These are phyloP conservation scores for Anniella stebbinsi DNA, from an alignment of 2,797 vertebrate species.

Conservation along the genomic window DNA sequence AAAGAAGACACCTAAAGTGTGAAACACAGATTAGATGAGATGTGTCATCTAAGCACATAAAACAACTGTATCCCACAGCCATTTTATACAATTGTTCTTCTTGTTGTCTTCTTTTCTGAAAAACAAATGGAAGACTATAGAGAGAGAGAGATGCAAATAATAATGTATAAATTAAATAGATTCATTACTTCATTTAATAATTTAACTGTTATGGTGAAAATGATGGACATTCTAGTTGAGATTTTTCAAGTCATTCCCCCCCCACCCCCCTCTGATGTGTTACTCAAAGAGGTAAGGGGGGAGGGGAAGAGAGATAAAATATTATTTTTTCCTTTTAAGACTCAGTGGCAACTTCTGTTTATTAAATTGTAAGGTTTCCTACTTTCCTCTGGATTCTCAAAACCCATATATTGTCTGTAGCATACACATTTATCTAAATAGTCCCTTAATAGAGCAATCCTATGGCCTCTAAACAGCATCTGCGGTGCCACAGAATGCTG, in stretches of 20 bases:
- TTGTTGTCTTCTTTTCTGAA: neutral
- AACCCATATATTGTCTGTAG: neutral
- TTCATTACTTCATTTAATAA: neutral
- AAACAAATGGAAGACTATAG: neutral
- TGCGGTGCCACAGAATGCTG: no score
- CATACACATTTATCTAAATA: no score
- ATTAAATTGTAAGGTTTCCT: neutral
- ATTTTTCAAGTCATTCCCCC: no score
- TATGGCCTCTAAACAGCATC: no score
- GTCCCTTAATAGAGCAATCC: no score
- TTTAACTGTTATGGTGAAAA: neutral
- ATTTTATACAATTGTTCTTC: neutral
- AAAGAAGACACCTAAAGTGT: fast-evolving
- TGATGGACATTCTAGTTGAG: neutral
- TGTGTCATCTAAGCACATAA: neutral
- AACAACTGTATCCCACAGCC: neutral
- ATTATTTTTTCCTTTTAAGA: neutral
- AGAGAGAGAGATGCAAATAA: neutral
- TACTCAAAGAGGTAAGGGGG: neutral
- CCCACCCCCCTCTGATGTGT: no score
- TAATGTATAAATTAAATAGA: neutral
- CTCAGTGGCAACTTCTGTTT: neutral
- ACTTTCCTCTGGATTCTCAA: neutral
- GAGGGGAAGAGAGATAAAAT: no score
- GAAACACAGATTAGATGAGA: conserved; percentile 1